Conservation (phyloP, 2,888 invertebrate genomes). For the Aspidiotus destructor region DNA sequence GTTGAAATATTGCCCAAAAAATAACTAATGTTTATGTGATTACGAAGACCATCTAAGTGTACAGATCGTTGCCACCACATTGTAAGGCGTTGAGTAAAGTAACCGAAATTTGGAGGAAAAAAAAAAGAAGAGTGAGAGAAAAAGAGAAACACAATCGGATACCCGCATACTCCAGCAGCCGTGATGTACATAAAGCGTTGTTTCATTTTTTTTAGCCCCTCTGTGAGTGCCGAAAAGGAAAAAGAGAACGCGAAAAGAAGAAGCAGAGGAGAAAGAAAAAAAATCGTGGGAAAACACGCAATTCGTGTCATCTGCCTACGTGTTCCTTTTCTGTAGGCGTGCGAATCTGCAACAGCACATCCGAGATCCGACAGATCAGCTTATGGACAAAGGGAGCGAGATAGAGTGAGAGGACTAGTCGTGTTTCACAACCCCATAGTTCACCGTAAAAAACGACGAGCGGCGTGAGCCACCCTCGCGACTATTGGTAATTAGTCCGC, state of each 20-base stretch:
- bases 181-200: neutral
- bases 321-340: slow-evolving; percentile 21
- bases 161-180: slow-evolving; percentile 26
- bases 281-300: slow-evolving; percentile 30
- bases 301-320: slow-evolving; percentile 30
- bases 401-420: neutral
- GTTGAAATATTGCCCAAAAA: neutral
- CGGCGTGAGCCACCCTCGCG: slow-evolving; percentile 20
- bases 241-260: neutral
- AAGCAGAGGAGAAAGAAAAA: slow-evolving; percentile 10
- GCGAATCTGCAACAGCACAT: slow-evolving; percentile 26
- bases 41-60: neutral
- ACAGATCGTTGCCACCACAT: neutral
- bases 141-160: slow-evolving; percentile 30
- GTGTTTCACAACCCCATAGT: slow-evolving; percentile 18
- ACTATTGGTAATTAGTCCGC: neutral
- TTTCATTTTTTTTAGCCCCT: slow-evolving; percentile 14
- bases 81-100: slow-evolving; percentile 11
- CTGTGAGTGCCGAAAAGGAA: neutral
- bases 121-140: slow-evolving; percentile 3
- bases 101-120: slow-evolving; percentile 9
- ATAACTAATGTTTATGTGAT: slow-evolving; percentile 13
- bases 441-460: slow-evolving; percentile 12
- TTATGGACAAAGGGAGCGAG: neutral
- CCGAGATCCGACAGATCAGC: slow-evolving; percentile 28